Base-by-base conservation (phyloP, 2,888 invertebrate species). In the Tetragonisca angustula region DNA sequence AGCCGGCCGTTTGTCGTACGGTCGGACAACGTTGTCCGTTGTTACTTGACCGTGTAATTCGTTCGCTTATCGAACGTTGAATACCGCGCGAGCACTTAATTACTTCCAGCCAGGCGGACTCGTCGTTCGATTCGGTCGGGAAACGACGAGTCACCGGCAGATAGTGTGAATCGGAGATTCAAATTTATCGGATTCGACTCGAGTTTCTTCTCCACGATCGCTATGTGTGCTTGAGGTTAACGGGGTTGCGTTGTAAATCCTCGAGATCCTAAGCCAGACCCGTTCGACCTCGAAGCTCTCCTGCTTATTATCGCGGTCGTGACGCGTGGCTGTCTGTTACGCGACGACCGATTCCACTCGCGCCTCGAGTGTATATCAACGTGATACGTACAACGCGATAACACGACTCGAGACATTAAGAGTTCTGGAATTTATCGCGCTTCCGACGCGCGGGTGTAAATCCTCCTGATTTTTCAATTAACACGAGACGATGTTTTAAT, bases 41-140 rank as follows among this genome's bases (percentile, higher is more conserved):
- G 56, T 70, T 65, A 64, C 59, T 79, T 59, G 61, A 67, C 61
- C 81, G 61, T 52, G 24, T 74, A 61, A 79, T 75, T 75, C 69
- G 68, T 24, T 59, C 61, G 65, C 27, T 78, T 75, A 70, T 67
- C 64, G 6, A 43, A 56, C 50, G 19, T 17, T 1, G 43, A 36
- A n/a, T 73, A 15, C 54, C 65, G 64, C 71, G 77, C 52, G 24
- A n/a, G 27, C 32, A 27, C 73, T 68, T 67, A 70, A 77, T 79
- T 83, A 74, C 69, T 73, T 73, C 79, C 61, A 52, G 27, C 43
- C 65, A 62, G 62, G n/a, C 19, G 80, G 69, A 64, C 61, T 68
- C 62, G 80, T 77, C 72, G 77, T 77, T 65, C 52, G 74, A 50
- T 65, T n/a, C 56, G 19, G 17, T 43, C 43, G 43, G 27, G 67